Base-by-base conservation (phyloP, 2,113 vertebrate genomes). In the Emberiza fucata region DNA sequence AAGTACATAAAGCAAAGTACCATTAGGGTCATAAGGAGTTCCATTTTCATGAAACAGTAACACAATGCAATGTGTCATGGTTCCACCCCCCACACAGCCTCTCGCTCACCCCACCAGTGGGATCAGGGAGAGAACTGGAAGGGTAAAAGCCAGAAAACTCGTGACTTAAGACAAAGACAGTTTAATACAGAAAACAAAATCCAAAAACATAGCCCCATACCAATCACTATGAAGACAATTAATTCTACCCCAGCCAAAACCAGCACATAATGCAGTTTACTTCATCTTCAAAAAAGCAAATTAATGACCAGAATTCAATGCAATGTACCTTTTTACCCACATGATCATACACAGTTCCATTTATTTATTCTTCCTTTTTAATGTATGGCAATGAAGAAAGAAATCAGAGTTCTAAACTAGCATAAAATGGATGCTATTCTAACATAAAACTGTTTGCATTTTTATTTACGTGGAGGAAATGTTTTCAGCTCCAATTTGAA, bases 391-490 rank as follows among this genome's bases (percentile, higher is more conserved):
- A 76, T 22, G 31, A 28, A 45, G 61, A 87, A 89, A 91, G 33
- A 90, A 87, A 69, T 44, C 20, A n/a, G 75, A 88, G 60, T 5
- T 78, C 66, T 87, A 88, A 61, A 87, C 12, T 39, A 80, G 42
- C 25, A 77, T 28, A 24, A 65, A 88, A 66, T 4, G 72, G 12
- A 72, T 64, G 39, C 13, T 70, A 31, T 18, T 61, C 60, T 80
- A 93, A 45, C 47, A 15, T 27, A 85, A 83, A 69, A 54, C 6
- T 66, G 28, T 81, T 56, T 91, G 75, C 42, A 20, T 24, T 79
- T 92, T 93, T 59, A 56, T 91, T 87, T 87, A 69, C 81, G 63
- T 73, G 37, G 13, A 92, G 80, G 6, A 94, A 72, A 51, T 21
- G 16, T 47, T 81, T 76, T n/a, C 42, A 64, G 56, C 5, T 47